Evolutionary conservation across 2,888 invertebrate genomes (phyloP).

Genomic region (Gerris lacustris): DNA sequence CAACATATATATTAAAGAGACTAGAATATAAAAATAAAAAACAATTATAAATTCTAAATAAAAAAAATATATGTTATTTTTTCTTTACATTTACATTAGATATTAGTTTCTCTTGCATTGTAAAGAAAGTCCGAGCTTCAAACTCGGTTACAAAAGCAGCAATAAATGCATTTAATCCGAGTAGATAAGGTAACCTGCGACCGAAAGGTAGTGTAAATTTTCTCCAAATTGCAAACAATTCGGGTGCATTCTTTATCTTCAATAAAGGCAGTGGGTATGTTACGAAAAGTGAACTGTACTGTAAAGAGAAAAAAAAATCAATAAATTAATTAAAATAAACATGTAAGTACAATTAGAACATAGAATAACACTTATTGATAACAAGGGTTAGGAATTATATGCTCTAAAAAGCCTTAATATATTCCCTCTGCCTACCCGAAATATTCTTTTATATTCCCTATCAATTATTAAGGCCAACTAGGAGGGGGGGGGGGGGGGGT

Average conservation of each 20-base stretch:
- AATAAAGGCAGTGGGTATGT: conserved; percentile 54
- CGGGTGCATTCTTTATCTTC: conserved; percentile 42
- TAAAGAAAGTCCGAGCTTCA: conserved; percentile 42
- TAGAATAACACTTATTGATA: too few relatives aligned
- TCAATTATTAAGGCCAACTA: too few relatives aligned
- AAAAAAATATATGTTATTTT: too few relatives aligned
- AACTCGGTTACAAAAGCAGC: conserved; percentile 49
- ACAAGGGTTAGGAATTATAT: too few relatives aligned
- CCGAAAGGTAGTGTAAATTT: conserved; percentile 45
- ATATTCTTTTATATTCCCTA: too few relatives aligned
- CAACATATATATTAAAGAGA: too few relatives aligned
- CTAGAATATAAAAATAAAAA: too few relatives aligned
- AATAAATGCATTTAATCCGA: conserved; percentile 43
- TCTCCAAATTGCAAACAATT: conserved; percentile 42
- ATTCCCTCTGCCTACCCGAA: too few relatives aligned
- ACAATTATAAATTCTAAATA: too few relatives aligned
- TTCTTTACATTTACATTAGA: conserved; percentile 10
- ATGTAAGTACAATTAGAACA: too few relatives aligned
- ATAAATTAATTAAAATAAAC: not conserved
- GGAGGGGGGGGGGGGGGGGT: too few relatives aligned
- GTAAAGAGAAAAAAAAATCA: conserved; percentile 34
- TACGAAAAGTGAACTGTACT: conserved; percentile 49
- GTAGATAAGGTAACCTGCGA: conserved; percentile 40
- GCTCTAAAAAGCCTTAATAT: too few relatives aligned
- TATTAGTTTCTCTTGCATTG: conserved; percentile 17